These are phyloP conservation scores for Archilochus colubris DNA, from an alignment of 2,113 vertebrate genomes.

Conservation along the genomic window DNA sequence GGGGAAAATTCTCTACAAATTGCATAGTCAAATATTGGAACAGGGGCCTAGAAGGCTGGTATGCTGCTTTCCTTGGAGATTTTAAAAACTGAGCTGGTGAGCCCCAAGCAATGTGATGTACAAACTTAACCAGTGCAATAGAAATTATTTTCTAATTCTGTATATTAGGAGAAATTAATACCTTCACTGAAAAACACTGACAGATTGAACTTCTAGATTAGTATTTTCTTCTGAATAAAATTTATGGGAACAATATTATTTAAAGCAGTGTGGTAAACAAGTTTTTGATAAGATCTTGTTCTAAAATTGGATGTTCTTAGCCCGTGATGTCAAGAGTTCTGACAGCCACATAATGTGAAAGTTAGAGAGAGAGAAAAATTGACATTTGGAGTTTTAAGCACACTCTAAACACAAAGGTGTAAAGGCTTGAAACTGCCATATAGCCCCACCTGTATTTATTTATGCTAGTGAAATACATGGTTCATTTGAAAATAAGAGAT, in stretches of 20 bases:
- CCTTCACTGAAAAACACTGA: background rate
- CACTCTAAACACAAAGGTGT: background rate
- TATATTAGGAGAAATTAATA: background rate
- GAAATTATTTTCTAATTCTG: background rate
- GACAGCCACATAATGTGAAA: background rate
- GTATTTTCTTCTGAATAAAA: background rate
- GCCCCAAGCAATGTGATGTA: background rate
- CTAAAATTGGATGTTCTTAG: background rate
- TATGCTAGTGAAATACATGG: background rate
- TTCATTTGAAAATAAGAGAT: background rate
- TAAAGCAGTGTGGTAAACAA: background rate
- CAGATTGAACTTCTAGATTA: background rate
- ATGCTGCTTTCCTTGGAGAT: background rate
- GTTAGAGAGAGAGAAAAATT: background rate
- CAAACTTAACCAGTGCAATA: background rate
- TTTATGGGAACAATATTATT: accelerated
- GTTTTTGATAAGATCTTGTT: background rate
- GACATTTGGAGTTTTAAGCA: background rate
- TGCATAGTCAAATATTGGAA: background rate
- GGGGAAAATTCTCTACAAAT: background rate
- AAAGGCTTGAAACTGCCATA: background rate
- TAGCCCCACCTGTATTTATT: background rate
- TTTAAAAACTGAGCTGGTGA: background rate
- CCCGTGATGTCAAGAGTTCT: background rate
- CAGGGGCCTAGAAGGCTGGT: accelerated